Base-by-base conservation (phyloP, 2,113 vertebrate genomes). In the Isichthys henryi region DNA sequence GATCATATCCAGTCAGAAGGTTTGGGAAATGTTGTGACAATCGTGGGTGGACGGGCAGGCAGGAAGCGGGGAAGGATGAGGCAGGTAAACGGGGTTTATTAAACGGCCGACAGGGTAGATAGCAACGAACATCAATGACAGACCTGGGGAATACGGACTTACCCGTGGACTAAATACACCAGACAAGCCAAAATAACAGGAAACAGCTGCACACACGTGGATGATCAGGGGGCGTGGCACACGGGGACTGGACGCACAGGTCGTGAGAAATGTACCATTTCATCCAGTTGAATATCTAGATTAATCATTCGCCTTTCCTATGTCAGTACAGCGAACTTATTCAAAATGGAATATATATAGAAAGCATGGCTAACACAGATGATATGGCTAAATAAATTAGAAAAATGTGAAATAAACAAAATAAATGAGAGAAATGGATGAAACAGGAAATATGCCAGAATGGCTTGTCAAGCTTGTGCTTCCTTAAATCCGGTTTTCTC, bases 401-500 rank as follows among this genome's bases (percentile, higher is more conserved):
- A 66, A 27, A 66, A n/a, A 66, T 66, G 27, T 66, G 56, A 62
- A 62, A 62, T 62, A 23, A 2, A 58, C 19, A 62, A 56, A 23
- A 62, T 62, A 62, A 62, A 58, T 58, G 4, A 58, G 5, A 58
- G 53, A 58, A 58, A 62, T n/a, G 21, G 21, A 62, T n/a, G 56
- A 62, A 62, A n/a, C 56, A n/a, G 21, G 56, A 62, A 62, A 62
- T 62, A 62, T 62, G 10, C 6, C 56, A 66, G 58, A 66, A 77
- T 39, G 6, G 17, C 19, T 80, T 80, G 74, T 80, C 35, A 19
- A 43, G 35, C 13, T 23, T 86, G 91, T 93, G 98, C 98, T 94
- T 94, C 93, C 90, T 62, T 49, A 85, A 99, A 95, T 91, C 97
- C 93, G 0, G 93, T 93, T 90, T 98, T 84, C 92, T 94, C 92